Base-by-base conservation (phyloP, 1,140 invertebrate genomes). In the Saxidomus purpurata region DNA sequence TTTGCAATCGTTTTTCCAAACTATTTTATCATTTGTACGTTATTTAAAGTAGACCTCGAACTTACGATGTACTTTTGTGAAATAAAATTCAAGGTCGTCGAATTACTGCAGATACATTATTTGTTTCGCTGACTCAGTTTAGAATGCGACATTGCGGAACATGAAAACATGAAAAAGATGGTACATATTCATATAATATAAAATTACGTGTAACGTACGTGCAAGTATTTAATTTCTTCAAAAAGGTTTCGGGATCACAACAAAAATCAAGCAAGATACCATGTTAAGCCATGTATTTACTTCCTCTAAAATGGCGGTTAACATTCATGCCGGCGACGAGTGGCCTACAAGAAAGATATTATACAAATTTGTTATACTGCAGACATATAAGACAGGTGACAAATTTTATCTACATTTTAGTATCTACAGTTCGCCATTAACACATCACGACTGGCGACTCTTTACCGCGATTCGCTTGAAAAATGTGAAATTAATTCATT, bases 401-500 rank as follows among this genome's bases (percentile, higher is more conserved):
- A 76, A 43, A 74, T 59, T 85, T 74, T 85, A 85, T 85, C 83
- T 85, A 76, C 83, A 52, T 55, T 52, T 49, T 47, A 85, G 83
- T 85, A 74, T 74, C 63, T 49, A 52, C 40, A 43, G 13, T 15
- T 15, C 19, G 34, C 38, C 74, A 87, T 87, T 79, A 87, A 87
- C 55, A 87, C 59, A 59, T 87, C 85, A 87, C 22, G 34, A 79
- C 36, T 87, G 85, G 85, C 85, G 85, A 87, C 85, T 79, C 4
- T 25, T 17, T 38, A 31, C 36, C 52, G 47, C n/a, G 22, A 63
- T 13, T 11, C 25, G 34, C 8, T 28, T 87, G 85, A 87, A 79
- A 79, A 63, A 87, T 87, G 85, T 77, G 63, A 87, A 87, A 87
- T 87, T 87, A 87, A 87, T 87, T 63, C 85, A 87, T 52, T 34